Evolutionary conservation across 2,888 invertebrate species (phyloP).

Genomic region (Schrankia costaestrigalis): DNA sequence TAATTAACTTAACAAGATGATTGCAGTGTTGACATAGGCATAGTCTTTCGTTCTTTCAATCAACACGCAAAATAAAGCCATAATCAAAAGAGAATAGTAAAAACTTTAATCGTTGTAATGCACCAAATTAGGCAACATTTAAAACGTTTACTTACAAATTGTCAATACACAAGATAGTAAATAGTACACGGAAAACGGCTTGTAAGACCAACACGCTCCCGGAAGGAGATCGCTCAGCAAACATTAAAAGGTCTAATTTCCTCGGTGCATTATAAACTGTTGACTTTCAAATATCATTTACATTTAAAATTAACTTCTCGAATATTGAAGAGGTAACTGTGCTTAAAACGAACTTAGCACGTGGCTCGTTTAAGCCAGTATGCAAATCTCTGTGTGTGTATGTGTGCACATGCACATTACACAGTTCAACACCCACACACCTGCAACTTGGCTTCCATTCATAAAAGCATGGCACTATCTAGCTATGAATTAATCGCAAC

Average conservation of each 20-base stretch:
- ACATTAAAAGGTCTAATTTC: slow-evolving; percentile 45
- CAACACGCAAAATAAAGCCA: too few species aligned
- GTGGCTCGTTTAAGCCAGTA: slow-evolving; percentile 69
- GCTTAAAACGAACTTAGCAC: slow-evolving; percentile 62
- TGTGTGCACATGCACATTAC: slow-evolving; percentile 47
- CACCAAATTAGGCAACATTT: too few species aligned
- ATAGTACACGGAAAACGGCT: slow-evolving; percentile 21
- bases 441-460: slow-evolving; percentile 64
- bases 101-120: too few species aligned
- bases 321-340: slow-evolving; percentile 75
- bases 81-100: too few species aligned
- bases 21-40: too few species aligned
- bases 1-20: too few species aligned
- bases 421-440: slow-evolving; percentile 55
- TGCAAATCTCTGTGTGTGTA: slow-evolving; percentile 65
- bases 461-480: slow-evolving; percentile 76
- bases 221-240: slow-evolving; percentile 38
- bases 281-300: slow-evolving; percentile 70
- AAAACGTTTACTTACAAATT: slow-evolving; percentile 19
- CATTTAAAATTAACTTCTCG: slow-evolving; percentile 70
- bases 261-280: slow-evolving; percentile 49
- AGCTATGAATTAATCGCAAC: slow-evolving; percentile 81
- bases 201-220: slow-evolving; percentile 28
- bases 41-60: too few species aligned
- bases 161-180: slow-evolving; percentile 19